Conservation (phyloP, 2,797 vertebrate species). For the Anableps anableps region DNA sequence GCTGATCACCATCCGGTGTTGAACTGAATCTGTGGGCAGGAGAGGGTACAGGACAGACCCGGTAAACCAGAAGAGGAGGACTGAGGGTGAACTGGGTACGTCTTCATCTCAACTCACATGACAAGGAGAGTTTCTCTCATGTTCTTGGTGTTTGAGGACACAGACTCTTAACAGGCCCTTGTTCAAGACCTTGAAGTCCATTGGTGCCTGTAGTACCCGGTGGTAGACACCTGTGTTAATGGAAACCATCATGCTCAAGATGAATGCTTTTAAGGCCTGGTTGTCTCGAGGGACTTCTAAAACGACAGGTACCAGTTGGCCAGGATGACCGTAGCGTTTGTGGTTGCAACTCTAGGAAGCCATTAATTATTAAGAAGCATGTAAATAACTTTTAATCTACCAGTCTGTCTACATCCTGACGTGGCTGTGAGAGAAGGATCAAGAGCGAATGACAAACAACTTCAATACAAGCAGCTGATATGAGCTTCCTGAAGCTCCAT, state of each 20-base stretch:
- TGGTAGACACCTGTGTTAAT: neutral
- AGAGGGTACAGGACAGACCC: neutral
- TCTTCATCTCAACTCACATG: neutral
- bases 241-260: neutral
- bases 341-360: neutral
- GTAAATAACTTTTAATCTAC: neutral
- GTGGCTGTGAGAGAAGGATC: neutral
- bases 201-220: neutral
- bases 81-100: neutral
- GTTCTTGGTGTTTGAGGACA: neutral
- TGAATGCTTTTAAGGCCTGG: neutral
- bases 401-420: neutral
- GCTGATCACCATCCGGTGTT: too few species aligned
- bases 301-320: neutral
- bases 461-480: neutral
- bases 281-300: neutral
- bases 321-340: too few species aligned
- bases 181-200: neutral
- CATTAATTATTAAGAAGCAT: neutral
- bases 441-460: neutral
- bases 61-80: neutral
- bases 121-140: neutral
- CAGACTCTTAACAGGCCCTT: neutral
- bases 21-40: too few species aligned
- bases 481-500: neutral